These are phyloP conservation scores for Drosophila aff. DNA, from an alignment of 1,140 invertebrate species.

Conservation along the genomic window DNA sequence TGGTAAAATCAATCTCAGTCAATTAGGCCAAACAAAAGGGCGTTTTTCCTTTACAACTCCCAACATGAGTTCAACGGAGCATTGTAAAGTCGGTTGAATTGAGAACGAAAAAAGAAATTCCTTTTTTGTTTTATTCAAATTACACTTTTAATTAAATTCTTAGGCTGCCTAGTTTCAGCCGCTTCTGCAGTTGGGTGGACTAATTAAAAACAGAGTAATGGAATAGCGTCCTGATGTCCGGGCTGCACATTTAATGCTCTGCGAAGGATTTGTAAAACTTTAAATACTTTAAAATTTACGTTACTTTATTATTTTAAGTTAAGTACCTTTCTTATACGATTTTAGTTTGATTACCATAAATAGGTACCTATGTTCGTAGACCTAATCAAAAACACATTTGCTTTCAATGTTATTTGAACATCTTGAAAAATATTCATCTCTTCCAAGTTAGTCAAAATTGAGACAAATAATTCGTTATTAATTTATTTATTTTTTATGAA, in stretches of 20 bases:
- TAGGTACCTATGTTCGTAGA: neutral
- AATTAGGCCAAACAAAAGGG: slow-evolving; percentile 57
- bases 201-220: slow-evolving; percentile 37
- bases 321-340: neutral
- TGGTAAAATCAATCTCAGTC: slow-evolving; percentile 69
- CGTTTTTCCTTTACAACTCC: slow-evolving; percentile 4
- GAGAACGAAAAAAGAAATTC: slow-evolving; percentile 9
- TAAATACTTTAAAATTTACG: neutral
- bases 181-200: neutral
- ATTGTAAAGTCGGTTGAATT: slow-evolving; percentile 12
- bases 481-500: slow-evolving; percentile 1
- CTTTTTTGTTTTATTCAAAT: slow-evolving; percentile 21
- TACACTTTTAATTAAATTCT: slow-evolving; percentile 65
- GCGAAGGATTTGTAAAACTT: neutral
- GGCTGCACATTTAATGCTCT: slow-evolving; percentile 8
- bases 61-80: slow-evolving; percentile 6
- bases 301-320: neutral
- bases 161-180: slow-evolving; percentile 2
- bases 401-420: neutral
- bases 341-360: neutral
- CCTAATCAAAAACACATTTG: neutral
- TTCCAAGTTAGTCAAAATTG: slow-evolving; percentile 2
- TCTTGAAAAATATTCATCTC: neutral
- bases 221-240: neutral
- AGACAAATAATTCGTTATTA: neutral